Base-by-base conservation (phyloP, 2,888 invertebrate genomes). In the Phortica magna region DNA sequence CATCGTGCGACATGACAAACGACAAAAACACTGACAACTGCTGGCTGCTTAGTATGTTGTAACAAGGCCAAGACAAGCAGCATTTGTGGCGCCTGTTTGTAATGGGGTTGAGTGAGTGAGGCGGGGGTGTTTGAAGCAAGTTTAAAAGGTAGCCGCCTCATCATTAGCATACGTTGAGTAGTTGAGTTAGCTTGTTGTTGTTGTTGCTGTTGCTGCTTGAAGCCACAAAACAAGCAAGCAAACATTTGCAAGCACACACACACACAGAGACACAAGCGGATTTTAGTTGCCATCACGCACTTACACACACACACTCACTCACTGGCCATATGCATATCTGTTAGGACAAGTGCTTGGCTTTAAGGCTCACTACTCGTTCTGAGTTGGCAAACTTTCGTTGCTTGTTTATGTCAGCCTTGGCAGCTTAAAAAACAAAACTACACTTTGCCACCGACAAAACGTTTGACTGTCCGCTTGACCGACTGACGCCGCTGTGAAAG, bases 361-460 rank as follows among this genome's bases (percentile, higher is more conserved):
- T 61, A 22, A 61, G 61, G 61, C 61, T 53, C 19, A 14, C 19
- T 31, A 12, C 22, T 22, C 10, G 9, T 19, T 6, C 5, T 22
- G 22, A 19, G 61, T 61, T 61, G 61, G 22, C 61, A 5, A 61
- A 55, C 22, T 61, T 10, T 61, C 7, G 61, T 22, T 22, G 22
- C 61, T 61, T 19, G 61, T 61, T 61, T 61, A 61, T 61, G 61
- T 61, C 19, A 22, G 61, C 61, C 61, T 61, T 61, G 61, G 61
- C 61, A 31, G 31, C 31, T 4, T 17, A 55, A 55, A 55, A 55
- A 55, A 55, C 55, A 55, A 14, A 55, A 55, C 55, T 31, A 31
- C 31, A 1, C 31, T 31, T 31, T 31, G 31, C 31, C 31, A 31
- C 31, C 31, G 31, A 31, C 31, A 31, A 31, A 31, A 31, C n/a